Conservation (phyloP, 2,888 invertebrate species). For the Cetonia aurata region DNA sequence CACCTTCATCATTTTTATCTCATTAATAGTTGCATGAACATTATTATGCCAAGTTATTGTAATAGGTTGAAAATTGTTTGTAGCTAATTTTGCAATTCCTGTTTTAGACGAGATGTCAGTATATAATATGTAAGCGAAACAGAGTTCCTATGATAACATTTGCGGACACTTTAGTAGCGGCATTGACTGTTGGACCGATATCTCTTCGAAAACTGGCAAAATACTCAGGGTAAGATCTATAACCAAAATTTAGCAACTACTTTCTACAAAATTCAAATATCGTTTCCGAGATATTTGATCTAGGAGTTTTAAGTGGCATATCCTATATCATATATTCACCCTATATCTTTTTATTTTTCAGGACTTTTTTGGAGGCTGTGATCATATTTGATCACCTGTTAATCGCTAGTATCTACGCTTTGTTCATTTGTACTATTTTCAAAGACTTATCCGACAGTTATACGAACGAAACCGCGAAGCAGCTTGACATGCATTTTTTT, state of each 20-base stretch:
- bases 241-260: not conserved
- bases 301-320: too few species aligned
- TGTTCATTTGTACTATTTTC: conserved; percentile 27
- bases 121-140: conserved; percentile 30
- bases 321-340: too few species aligned
- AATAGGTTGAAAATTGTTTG: too few species aligned
- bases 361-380: conserved; percentile 18
- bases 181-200: conserved; percentile 36
- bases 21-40: too few species aligned
- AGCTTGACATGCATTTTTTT: conserved; percentile 10
- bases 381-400: conserved; percentile 32
- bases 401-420: conserved; percentile 9
- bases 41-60: too few species aligned
- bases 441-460: not conserved
- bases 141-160: conserved; percentile 26
- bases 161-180: conserved; percentile 38
- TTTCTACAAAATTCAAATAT: too few species aligned
- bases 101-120: conserved; percentile 35
- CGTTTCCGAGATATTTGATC: too few species aligned
- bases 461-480: not conserved
- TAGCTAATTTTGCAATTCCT: not conserved
- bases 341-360: conserved; percentile 11
- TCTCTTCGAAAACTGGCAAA: conserved; percentile 10
- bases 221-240: conserved; percentile 20
- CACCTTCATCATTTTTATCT: too few species aligned